Evolutionary conservation across 2,797 vertebrate species (phyloP), one percentile per base, ranked within the genome.

Genomic region (Trachurus trachurus): DNA sequence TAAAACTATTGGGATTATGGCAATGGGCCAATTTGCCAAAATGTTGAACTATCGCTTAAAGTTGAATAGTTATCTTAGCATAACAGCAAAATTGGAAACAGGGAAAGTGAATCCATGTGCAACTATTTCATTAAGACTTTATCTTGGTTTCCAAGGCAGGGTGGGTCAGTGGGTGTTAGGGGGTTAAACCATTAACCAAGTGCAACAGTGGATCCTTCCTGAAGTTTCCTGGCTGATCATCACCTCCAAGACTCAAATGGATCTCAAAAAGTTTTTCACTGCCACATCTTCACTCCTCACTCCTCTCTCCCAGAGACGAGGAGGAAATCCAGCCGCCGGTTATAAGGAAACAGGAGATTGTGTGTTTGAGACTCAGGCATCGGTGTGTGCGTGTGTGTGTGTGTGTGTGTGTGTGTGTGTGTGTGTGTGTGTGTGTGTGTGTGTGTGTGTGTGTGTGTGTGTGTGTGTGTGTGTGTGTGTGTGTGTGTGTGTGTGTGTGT

Each of bases 311-410:
- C 74, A 54, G 40, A 39, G 29, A 71, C 31, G 6, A 34, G 31
- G 53, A 86, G 66, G 67, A 71, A 71, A 84, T 74, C 80, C 54
- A 82, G 78, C 73, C 52, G 65, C 80, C 78, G 78, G 61, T 68
- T 17, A 17, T 13, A 6, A 47, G n/a, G 57, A 63, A 64, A 65
- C n/a, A 5, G 62, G 29, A 77, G 69, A 78, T 45, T 45, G 68
- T 80, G 70, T 15, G 57, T 79, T 69, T 61, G 74, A 88, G 81
- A 89, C 80, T 42, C 34, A 37, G 64, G 68, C 81, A 21, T 63
- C 60, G 8, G 61, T 37, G 5, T 61, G 72, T 34, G 31, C 5
- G 31, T 34, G 31, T 34, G 31, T 34, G 31, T 34, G 31, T 34
- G 31, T 34, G 31, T 34, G 6, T 34, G 31, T 5, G 26, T 26